phyloP scores from a whole-genome alignment of 2,113 vertebrate species.

The Eulemur macaco region DNA sequence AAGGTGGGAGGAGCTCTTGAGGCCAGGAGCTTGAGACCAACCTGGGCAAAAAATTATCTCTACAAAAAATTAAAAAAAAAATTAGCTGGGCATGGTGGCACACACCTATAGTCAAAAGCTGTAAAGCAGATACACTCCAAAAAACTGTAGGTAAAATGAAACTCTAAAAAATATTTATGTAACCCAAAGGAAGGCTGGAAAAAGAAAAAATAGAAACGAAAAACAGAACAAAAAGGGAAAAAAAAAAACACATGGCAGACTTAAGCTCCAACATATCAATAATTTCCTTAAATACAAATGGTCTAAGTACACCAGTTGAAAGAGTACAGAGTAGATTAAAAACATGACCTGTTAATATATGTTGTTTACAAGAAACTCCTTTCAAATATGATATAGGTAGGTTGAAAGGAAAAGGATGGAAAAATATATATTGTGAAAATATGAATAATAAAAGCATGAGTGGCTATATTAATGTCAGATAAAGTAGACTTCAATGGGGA shows the following conservation, averaged over 20 bases:
- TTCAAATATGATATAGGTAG: background rate
- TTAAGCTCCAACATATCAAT: background rate
- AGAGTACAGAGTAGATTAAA: background rate
- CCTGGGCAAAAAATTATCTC: no score
- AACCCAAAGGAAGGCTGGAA: background rate
- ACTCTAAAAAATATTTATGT: conserved; percentile 10
- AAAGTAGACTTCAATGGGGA: background rate
- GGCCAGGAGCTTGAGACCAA: no score
- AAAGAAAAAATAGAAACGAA: background rate
- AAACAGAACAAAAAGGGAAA: background rate
- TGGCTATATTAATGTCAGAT: background rate
- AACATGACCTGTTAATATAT: background rate
- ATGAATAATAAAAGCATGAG: background rate
- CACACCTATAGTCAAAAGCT: background rate
- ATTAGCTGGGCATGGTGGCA: no score
- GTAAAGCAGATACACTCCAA: background rate
- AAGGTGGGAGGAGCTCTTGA: no score
- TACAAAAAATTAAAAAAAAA: no score
- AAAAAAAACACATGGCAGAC: background rate
- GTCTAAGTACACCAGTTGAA: background rate
- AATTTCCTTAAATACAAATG: background rate
- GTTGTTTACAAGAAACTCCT: background rate
- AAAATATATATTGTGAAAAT: conserved; percentile 5
- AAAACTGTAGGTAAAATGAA: conserved; percentile 15
- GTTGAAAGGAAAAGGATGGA: conserved; percentile 11